A percentile compares a stretch with the other conserved stretches of the same genome.
Evolutionary conservation across 2,888 invertebrate genomes (phyloP).

Genomic region (Merodon equestris): DNA sequence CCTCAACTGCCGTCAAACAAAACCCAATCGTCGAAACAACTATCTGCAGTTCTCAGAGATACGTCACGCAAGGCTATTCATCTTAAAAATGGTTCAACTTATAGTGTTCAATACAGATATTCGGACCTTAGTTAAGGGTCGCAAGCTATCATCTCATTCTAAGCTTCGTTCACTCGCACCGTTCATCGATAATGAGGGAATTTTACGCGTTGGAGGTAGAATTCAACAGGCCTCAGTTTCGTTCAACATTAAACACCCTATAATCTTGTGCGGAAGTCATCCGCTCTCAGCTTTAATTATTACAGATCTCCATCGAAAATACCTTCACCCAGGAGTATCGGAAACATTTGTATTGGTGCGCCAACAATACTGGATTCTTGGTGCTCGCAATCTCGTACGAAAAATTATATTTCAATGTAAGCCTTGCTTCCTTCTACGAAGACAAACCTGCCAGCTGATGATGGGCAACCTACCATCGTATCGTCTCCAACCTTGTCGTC

Average conservation of each 20-base stretch:
- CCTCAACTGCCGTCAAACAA: no score
- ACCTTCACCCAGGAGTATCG: slow-evolving; percentile 27
- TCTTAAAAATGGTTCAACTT: no score
- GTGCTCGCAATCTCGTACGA: slow-evolving; percentile 37
- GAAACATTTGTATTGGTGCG: slow-evolving; percentile 28
- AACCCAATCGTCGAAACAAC: no score
- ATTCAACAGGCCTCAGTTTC: not conserved
- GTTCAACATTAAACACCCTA: not conserved
- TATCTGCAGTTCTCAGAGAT: no score
- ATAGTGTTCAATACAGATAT: no score
- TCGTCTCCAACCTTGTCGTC: not conserved
- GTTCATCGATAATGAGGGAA: no score
- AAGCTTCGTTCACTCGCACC: no score
- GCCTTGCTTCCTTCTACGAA: slow-evolving; percentile 32
- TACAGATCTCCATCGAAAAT: slow-evolving; percentile 14
- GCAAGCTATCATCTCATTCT: no score
- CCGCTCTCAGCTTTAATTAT: no score
- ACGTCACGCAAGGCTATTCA: no score
- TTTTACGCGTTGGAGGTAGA: not conserved
- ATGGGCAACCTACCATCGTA: slow-evolving; percentile 35
- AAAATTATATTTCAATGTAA: slow-evolving; percentile 25
- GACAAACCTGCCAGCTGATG: slow-evolving; percentile 35
- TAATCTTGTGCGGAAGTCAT: not conserved
- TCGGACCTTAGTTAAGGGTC: no score
- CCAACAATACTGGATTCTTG: slow-evolving; percentile 42